A percentile compares a stretch with the other conserved stretches of the same genome.
Evolutionary conservation across 2,888 invertebrate species (phyloP).

Genomic region (Parnassius glacialis): DNA sequence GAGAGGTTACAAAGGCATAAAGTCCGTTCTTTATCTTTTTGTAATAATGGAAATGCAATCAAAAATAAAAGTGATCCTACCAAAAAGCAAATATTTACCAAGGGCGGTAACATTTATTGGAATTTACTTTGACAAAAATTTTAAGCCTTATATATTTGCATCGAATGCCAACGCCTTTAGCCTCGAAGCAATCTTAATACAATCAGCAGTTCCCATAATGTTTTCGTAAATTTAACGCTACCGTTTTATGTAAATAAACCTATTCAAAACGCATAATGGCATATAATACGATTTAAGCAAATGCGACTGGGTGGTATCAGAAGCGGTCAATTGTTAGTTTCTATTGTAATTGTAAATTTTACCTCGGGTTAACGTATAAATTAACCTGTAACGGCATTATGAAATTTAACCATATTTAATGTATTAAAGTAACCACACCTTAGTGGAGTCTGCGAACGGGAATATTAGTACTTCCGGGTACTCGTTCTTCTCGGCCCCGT

Average conservation of each 20-base stretch:
- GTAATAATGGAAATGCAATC: no score
- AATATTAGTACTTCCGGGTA: no score
- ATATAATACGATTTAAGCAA: constrained; percentile 45
- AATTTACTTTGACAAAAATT: no score
- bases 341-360: constrained; percentile 13
- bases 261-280: constrained; percentile 52
- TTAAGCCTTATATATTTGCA: neutral
- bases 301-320: constrained; percentile 24
- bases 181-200: constrained; percentile 43
- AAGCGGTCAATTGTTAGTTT: constrained; percentile 5
- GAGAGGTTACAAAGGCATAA: no score
- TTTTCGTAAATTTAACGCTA: constrained; percentile 44
- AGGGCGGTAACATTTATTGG: no score
- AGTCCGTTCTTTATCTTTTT: no score
- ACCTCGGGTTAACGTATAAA: constrained; percentile 6
- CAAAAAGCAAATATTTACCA: no score
- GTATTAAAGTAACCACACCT: no score
- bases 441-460: no score
- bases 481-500: no score
- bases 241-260: constrained; percentile 57
- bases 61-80: no score
- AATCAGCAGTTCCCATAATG: constrained; percentile 46
- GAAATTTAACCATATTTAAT: no score
- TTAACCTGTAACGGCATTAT: neutral
- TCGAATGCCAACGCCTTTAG: constrained; percentile 31